phyloP scores from a whole-genome alignment of 1,140 invertebrate species.

The Charaxes varanes region DNA sequence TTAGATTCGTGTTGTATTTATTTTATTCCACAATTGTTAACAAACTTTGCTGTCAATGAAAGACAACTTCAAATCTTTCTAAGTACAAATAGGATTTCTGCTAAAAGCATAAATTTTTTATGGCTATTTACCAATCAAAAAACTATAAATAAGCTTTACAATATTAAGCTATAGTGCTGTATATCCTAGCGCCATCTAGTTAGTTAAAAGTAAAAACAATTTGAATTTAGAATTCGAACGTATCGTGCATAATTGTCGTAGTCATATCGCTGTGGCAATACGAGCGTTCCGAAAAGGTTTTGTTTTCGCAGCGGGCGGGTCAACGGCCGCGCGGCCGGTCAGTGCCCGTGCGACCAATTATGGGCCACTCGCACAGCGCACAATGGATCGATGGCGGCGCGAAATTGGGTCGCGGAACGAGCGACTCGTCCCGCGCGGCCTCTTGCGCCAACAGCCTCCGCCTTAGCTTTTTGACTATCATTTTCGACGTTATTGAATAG shows the following conservation, averaged over 20 bases:
- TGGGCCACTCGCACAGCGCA: constrained; percentile 71
- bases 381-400: constrained; percentile 72
- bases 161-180: no score
- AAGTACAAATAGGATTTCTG: background rate
- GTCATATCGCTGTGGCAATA: no score
- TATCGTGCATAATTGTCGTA: constrained; percentile 2
- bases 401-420: constrained; percentile 64
- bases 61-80: constrained; percentile 1
- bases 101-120: no score
- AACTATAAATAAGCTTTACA: background rate
- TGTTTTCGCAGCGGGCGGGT: constrained; percentile 61
- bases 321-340: constrained; percentile 61
- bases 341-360: constrained; percentile 71
- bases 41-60: no score
- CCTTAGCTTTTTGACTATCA: no score
- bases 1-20: no score
- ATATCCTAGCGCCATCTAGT: no score
- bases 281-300: constrained; percentile 41
- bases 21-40: no score
- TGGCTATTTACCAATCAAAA: no score
- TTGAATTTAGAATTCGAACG: no score
- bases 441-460: constrained; percentile 27
- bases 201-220: no score
- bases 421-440: constrained; percentile 29
- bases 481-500: no score